Evolutionary conservation across 2,797 vertebrate genomes (phyloP).

Genomic region (Peromyscus nudipes): DNA sequence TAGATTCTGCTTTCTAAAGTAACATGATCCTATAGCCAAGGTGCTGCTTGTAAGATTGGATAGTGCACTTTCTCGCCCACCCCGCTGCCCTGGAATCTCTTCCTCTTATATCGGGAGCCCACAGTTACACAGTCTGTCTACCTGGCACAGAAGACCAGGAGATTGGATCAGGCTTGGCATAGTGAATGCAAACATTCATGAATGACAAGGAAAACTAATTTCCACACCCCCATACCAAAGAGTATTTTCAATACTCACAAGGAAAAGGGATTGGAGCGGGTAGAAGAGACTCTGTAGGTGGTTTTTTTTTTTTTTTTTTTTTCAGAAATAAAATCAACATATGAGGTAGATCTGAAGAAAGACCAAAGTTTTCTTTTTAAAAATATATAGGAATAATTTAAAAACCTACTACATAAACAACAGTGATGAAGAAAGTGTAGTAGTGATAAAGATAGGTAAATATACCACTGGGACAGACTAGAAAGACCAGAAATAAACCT

Average conservation of each 20-base stretch:
- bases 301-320: neutral
- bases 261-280: constrained; percentile 27
- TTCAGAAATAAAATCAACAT: constrained; percentile 46
- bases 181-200: constrained; percentile 21
- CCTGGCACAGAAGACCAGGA: neutral
- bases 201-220: constrained; percentile 73
- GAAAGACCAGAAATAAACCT: neutral
- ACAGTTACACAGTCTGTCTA: neutral
- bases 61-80: neutral
- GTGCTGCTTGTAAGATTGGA: neutral
- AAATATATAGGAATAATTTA: neutral
- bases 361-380: neutral
- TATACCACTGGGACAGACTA: neutral
- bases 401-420: neutral
- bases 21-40: neutral
- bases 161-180: neutral
- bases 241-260: constrained; percentile 60
- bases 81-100: neutral
- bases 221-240: constrained; percentile 71
- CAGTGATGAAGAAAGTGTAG: neutral
- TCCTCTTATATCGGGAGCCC: neutral
- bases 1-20: neutral
- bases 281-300: constrained; percentile 44
- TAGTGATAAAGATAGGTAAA: neutral
- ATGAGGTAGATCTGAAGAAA: constrained; percentile 10